Base-by-base conservation (phyloP, 2,797 vertebrate species). In the Gallirallus australis region DNA sequence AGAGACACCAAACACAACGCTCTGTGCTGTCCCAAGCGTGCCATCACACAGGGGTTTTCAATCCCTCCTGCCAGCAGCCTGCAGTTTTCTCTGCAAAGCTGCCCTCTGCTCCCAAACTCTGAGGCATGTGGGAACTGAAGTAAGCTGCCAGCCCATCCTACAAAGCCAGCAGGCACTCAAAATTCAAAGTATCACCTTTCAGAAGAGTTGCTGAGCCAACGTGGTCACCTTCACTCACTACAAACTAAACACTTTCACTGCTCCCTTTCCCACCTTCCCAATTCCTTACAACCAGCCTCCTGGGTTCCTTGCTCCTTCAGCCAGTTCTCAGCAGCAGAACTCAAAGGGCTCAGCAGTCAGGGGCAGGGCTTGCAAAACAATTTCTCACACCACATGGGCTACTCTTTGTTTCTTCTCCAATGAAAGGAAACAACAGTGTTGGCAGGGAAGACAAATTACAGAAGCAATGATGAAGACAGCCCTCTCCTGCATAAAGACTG, bases 371-470 rank as follows among this genome's bases (percentile, higher is more conserved):
- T 5, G 9, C 33, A 66, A 77, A 96, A 35, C 24, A 23, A 1
- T 66, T 45, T 30, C 30, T 75, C 42, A 21, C 16, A 48, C 9
- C 16, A 21, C 63, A 33, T 0, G 8, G 50, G 33, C 60, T 56
- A 20, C 28, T 59, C 39, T 39, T 52, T 35, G 25, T 12, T 73
- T 92, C 35, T 42, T 27, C 72, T 66, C 63, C 39, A 75, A 65
- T 15, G 56, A 83, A 89, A 77, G 33, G 16, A 31, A 65, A 1
- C 10, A 73, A 59, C 23, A 64, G 35, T 2, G 7, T 17, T 82
- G n/a, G 73, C n/a, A 85, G 77, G 40, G 63, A 69, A 89, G 7
- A 85, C 39, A 84, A 89, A 92, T 60, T 37, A 76, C 56, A 70
- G 47, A 85, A 19, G 75, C 64, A 93, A 42, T 6, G 60, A 95